Evolutionary conservation across 2,113 vertebrate genomes (phyloP).

Genomic region (Forbesichthys agassizii): DNA sequence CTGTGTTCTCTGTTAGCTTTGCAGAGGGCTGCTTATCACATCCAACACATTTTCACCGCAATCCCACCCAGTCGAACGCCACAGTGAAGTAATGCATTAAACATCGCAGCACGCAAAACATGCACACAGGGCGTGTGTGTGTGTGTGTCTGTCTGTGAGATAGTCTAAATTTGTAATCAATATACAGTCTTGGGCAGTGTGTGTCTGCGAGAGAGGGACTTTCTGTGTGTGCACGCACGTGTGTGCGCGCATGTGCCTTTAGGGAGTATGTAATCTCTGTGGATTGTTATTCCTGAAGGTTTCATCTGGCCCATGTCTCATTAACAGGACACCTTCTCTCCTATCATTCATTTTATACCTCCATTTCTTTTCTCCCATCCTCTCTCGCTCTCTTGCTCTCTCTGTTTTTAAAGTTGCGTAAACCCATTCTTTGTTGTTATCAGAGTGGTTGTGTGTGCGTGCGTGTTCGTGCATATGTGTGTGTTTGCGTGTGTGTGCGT

Average conservation of each 20-base stretch:
- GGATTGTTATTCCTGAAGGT: constrained; percentile 56
- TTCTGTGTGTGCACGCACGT: not conserved
- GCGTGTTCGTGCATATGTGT: too few species aligned
- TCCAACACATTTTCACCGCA: constrained; percentile 42
- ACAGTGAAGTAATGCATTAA: constrained; percentile 34
- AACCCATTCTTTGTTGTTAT: too few species aligned
- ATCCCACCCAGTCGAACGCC: constrained; percentile 31
- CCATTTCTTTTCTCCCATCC: not conserved
- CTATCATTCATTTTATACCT: constrained; percentile 10
- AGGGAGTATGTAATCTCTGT: constrained; percentile 49
- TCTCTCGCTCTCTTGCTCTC: not conserved
- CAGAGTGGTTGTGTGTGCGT: too few species aligned
- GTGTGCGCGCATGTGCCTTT: not conserved
- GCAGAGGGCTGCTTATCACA: constrained; percentile 29
- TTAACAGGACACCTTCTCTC: constrained; percentile 13
- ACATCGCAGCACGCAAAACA: constrained; percentile 39
- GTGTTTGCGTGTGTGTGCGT: too few species aligned
- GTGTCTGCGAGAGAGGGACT: not conserved
- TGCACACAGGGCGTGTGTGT: not conserved
- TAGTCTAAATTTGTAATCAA: constrained; percentile 5
- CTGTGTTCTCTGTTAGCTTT: constrained; percentile 40
- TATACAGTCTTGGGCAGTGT: not conserved
- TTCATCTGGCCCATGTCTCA: constrained; percentile 48
- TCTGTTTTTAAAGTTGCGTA: not conserved
- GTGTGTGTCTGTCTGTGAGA: not conserved